Evolutionary conservation across 2,888 invertebrate genomes (phyloP).

Genomic region (Archaeoteleia sp.): DNA sequence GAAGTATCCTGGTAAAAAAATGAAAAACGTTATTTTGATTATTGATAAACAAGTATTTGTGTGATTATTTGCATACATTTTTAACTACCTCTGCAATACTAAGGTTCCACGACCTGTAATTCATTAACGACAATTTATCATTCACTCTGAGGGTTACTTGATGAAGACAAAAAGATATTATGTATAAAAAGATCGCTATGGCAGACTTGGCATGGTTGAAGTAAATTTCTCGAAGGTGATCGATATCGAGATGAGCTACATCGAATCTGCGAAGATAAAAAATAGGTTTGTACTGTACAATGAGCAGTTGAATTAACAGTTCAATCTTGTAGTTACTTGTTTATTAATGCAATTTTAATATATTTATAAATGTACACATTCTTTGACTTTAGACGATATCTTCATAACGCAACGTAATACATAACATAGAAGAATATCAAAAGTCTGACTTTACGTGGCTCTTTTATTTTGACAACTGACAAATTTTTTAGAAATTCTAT

Average conservation of each 20-base stretch:
- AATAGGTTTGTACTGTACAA: too few relatives aligned
- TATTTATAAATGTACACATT: too few relatives aligned
- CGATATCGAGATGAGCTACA: constrained; percentile 62
- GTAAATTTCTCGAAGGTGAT: constrained; percentile 65
- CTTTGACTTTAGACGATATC: too few relatives aligned
- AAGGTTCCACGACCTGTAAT: constrained; percentile 55
- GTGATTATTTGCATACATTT: constrained; percentile 41
- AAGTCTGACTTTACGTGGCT: not conserved
- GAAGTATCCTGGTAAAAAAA: constrained; percentile 55
- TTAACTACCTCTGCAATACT: constrained; percentile 21
- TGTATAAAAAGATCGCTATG: constrained; percentile 66
- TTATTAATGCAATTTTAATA: too few relatives aligned
- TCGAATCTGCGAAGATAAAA: constrained; percentile 62
- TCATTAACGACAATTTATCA: constrained; percentile 60
- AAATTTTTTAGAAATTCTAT: constrained; percentile 6
- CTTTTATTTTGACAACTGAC: constrained; percentile 4
- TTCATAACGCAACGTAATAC: too few relatives aligned
- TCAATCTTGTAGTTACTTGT: too few relatives aligned
- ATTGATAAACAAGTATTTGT: not conserved
- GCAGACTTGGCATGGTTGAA: constrained; percentile 61
- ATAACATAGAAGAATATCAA: not conserved
- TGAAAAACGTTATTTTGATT: not conserved
- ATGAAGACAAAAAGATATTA: constrained; percentile 66
- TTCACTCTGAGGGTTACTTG: constrained; percentile 61
- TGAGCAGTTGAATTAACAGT: too few relatives aligned